Evolutionary conservation across 2,797 vertebrate genomes (phyloP).

Genomic region (Myotis planiceps): DNA sequence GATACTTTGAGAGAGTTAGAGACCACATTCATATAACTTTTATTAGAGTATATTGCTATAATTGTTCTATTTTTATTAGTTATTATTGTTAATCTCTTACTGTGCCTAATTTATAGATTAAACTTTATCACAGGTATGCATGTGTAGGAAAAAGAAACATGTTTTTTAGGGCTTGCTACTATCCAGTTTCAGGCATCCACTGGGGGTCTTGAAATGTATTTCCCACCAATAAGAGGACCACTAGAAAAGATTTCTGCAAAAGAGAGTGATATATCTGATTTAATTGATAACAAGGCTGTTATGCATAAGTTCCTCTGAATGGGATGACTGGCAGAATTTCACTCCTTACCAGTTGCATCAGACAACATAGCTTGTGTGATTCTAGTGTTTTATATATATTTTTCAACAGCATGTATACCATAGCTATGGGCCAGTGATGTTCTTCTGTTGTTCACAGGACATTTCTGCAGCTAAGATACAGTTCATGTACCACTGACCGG

Average conservation of each 20-base stretch:
- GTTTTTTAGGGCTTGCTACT: background rate
- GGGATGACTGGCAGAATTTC: background rate
- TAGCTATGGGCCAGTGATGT: conserved; percentile 55
- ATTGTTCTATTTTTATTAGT: background rate
- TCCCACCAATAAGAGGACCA: background rate
- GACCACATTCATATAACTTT: background rate
- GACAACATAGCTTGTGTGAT: conserved; percentile 33
- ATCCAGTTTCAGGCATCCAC: background rate
- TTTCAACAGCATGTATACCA: conserved; percentile 32
- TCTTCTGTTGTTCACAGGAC: conserved; percentile 64
- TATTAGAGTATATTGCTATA: background rate
- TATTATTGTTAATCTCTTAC: background rate
- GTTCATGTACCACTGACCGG: conserved; percentile 66
- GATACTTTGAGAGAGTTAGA: background rate
- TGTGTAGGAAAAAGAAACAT: background rate
- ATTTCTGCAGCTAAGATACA: conserved; percentile 61
- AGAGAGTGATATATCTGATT: background rate
- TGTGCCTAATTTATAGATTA: background rate
- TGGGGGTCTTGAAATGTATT: background rate
- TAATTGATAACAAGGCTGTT: background rate
- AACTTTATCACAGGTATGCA: background rate
- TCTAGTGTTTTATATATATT: conserved; percentile 28
- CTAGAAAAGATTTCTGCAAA: background rate
- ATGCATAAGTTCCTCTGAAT: background rate
- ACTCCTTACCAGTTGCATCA: conserved; percentile 19